Evolutionary conservation across 2,113 vertebrate genomes (phyloP), one percentile per base, ranked within the genome.

Genomic region (Ovibos moschatus): DNA sequence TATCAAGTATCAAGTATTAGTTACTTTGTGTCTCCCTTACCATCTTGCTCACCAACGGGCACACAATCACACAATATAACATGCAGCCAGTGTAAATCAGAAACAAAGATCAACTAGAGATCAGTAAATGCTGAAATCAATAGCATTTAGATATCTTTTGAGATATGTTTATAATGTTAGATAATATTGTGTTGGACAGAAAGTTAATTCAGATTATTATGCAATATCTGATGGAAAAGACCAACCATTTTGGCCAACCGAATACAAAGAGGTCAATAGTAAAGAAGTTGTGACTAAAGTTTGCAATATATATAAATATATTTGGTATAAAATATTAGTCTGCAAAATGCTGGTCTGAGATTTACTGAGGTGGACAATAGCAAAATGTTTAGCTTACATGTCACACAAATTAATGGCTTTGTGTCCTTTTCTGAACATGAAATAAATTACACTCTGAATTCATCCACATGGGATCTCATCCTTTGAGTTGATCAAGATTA

Each of bases 351-450:
- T 6, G 50, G 7, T 60, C 19, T 81, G 90, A 96, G 58, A 88
- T 91, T 96, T 76, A 94, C 40, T 81, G 71, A 98, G 28, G 58
- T n/a, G 43, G 58, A 91, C 85, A 74, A 45, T 36, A 93, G 51
- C 87, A 95, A 95, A 97, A 91, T 91, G 67, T 91, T 97, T 95
- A 62, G 45, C n/a, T 79, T 88, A 95, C 13, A 81, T 91, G 87
- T 91, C 93, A 93, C 45, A 93, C 27, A 89, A 85, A 95, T 85
- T 88, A 93, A 93, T 79, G 93, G 6, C 33, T 95, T 71, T 81
- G 57, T 93, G 30, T 91, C 78, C 3, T 53, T 74, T 79, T 79
- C 33, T 88, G 57, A 96, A 57, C 40, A 62, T 81, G 50, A 97
- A 97, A 88, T 93, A 88, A 96, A 96, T 95, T 85, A 86, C 53